Evolutionary conservation across 2,113 vertebrate species (phyloP), one percentile per base, ranked within the genome.

Genomic region (Oryzias javanicus): DNA sequence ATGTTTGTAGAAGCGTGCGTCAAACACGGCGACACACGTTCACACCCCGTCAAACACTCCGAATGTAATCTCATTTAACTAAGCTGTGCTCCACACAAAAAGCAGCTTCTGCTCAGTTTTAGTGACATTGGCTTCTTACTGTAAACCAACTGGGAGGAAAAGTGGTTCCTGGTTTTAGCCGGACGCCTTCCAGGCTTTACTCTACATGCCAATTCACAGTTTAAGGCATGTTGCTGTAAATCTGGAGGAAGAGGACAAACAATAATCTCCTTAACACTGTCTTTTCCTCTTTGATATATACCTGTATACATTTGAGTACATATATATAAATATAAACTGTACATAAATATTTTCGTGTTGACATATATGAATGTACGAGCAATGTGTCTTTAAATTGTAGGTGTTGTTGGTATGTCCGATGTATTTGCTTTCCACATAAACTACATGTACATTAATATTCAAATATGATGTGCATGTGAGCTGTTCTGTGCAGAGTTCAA

Each of bases 301-400:
- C 87, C 85, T 90, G 84, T 89, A 90, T 88, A 84, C 83, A 85
- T 88, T 84, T 78, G 80, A 85, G 25, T 27, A 27, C 25, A 89
- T 88, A 89, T 87, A 88, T 81, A 83, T 89, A 87, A 88, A 87
- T 80, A 86, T 90, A 85, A 89, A 86, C 79, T 85, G 80, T 86
- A 90, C 88, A 90, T 89, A 89, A 85, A 87, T 89, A 91, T 88
- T 86, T 90, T 89, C 67, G 81, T 89, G 90, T 91, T 91, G 90
- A 91, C 89, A 90, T 92, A 91, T 91, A 91, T 92, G 91, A 92
- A 91, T 92, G 89, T 92, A 91, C 72, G 74, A 90, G 89, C 83
- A 91, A 88, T 86, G 88, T 89, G 83, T 88, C 74, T 89, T 80
- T 88, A 85, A 86, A 49, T 70, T 91, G 85, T 90, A 79, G 83